Base-by-base conservation (phyloP, 2,888 invertebrate species). In the Yponomeuta evonymella region DNA sequence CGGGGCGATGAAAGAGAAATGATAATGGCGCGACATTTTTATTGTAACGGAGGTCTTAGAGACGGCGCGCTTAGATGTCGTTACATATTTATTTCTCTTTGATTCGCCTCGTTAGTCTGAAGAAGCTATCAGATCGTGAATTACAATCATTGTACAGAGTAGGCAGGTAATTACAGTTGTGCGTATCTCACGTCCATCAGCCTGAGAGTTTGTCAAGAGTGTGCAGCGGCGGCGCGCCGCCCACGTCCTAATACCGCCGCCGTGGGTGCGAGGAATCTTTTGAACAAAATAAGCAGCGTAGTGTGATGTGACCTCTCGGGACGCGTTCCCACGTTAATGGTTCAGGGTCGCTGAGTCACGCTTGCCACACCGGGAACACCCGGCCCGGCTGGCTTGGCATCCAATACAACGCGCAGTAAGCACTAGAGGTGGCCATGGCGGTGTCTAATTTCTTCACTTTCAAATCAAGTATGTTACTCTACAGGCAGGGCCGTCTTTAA, bases 331-430 rank as follows among this genome's bases (percentile, higher is more conserved):
- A 79, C 81, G 81, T 82, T 84, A 82, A 81, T 85, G 82, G 84
- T 87, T 86, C 86, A 88, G 82, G 86, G 87, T 77, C 84, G 82
- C 78, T 87, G 84, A 87, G 76, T 86, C 87, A 87, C 79, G 76
- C 72, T 81, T 79, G 81, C 83, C 82, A 83, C 84, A 85, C 75
- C 82, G 86, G 87, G 86, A 86, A 86, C 86, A 88, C 88, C 87
- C 86, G 83, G 81, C 81, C 82, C 79, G 62, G 70, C 63, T 9
- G 51, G 6, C 48, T 87, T 87, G 86, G 86, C 87, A 84, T 81
- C 82, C 80, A 79, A 77, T 77, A 78, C 79, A 75, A 78, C 79
- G n/a, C 75, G 76, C 76, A 78, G 77, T 76, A 74, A 76, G 72
- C 74, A 75, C 51, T 15, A 15, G 15, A 0, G 51, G 12, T 3